These are phyloP conservation scores for Bucorvus abyssinicus DNA, from an alignment of 2,797 vertebrate genomes.

Conservation along the genomic window DNA sequence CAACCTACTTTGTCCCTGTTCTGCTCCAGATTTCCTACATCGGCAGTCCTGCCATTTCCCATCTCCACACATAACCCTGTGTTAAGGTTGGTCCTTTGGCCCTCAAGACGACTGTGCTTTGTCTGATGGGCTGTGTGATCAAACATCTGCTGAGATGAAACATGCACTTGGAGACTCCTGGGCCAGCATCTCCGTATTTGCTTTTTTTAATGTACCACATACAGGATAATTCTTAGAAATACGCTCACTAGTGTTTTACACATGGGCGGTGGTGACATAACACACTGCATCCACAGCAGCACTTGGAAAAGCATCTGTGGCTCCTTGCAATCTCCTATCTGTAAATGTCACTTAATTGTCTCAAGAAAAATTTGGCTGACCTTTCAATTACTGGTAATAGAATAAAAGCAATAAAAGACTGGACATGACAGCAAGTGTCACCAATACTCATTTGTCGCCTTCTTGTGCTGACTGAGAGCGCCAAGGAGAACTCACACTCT, in stretches of 20 bases:
- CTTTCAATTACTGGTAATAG: constrained; percentile 57
- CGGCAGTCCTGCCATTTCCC: background rate
- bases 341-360: constrained; percentile 57
- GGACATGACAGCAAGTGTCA: background rate
- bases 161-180: background rate
- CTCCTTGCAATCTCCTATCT: background rate
- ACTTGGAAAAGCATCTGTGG: background rate
- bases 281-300: background rate
- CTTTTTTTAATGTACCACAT: background rate
- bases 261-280: background rate
- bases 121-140: background rate
- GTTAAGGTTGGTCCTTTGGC: background rate
- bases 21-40: background rate
- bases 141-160: background rate
- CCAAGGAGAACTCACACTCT: background rate
- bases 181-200: background rate
- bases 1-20: background rate
- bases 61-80: background rate
- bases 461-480: background rate
- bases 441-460: background rate
- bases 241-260: background rate
- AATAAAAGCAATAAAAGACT: constrained; percentile 42
- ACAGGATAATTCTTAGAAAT: background rate
- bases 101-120: background rate
- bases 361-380: constrained; percentile 48